Evolutionary conservation across 2,797 vertebrate genomes (phyloP).

Genomic region (Lepilemur ruficaudatus): DNA sequence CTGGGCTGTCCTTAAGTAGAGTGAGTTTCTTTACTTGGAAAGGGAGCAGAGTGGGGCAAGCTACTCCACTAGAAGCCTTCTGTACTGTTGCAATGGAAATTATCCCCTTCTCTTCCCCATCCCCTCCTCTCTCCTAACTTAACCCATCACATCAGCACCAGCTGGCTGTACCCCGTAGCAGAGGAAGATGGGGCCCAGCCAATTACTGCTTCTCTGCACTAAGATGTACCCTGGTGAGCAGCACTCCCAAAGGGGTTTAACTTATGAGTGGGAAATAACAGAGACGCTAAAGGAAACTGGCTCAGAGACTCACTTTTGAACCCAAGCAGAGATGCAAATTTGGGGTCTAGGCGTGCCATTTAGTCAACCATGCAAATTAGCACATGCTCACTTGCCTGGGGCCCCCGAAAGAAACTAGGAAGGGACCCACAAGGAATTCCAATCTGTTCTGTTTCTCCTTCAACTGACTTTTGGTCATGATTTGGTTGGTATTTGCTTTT

Average conservation of each 20-base stretch:
- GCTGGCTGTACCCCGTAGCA: background rate
- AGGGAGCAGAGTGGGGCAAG: background rate
- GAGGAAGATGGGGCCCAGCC: background rate
- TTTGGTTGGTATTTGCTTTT: slow-evolving; percentile 54
- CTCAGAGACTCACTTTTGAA: slow-evolving; percentile 54
- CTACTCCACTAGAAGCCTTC: background rate
- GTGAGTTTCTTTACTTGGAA: background rate
- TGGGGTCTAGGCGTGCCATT: slow-evolving; percentile 72
- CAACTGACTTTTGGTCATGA: slow-evolving; percentile 68
- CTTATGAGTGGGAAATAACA: slow-evolving; percentile 40
- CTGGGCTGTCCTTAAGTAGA: background rate
- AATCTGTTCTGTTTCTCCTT: slow-evolving; percentile 71
- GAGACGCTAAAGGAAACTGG: slow-evolving; percentile 34
- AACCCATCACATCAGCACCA: background rate
- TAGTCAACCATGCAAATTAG: slow-evolving; percentile 77
- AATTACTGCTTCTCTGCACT: slow-evolving; percentile 32
- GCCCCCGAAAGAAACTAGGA: slow-evolving; percentile 64
- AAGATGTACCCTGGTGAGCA: slow-evolving; percentile 27
- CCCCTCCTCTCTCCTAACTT: background rate
- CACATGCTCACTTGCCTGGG: slow-evolving; percentile 66
- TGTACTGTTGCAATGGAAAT: background rate
- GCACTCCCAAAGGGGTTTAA: slow-evolving; percentile 46
- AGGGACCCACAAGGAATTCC: slow-evolving; percentile 66
- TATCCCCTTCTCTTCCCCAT: background rate
- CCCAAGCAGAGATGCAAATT: slow-evolving; percentile 70